These are phyloP conservation scores for Halesus radiatus DNA, from an alignment of 1,140 invertebrate genomes.

Conservation along the genomic window DNA sequence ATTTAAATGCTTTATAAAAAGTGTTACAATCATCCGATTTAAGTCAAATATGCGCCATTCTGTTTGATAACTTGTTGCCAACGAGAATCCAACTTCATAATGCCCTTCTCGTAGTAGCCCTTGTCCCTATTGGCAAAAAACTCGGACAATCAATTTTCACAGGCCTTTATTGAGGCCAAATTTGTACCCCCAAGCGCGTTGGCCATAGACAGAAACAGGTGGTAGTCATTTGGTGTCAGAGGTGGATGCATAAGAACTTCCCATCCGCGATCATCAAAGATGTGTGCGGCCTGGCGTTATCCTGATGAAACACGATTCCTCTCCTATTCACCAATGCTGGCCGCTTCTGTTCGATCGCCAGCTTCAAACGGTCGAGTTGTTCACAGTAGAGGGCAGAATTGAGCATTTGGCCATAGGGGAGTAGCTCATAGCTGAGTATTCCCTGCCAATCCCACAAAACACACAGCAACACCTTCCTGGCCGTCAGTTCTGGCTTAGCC, in stretches of 20 bases:
- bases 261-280: no score
- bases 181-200: no score
- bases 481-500: constrained; percentile 11
- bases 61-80: not conserved
- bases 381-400: constrained; percentile 26
- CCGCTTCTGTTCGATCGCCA: constrained; percentile 17
- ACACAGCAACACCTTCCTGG: constrained; percentile 19
- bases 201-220: no score
- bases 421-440: not conserved
- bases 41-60: constrained; percentile 16
- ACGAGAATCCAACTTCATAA: constrained; percentile 9
- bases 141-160: constrained; percentile 14
- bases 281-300: not conserved
- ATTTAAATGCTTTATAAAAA: constrained; percentile 23
- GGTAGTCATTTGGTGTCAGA: no score
- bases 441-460: constrained; percentile 20
- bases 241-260: no score
- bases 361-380: constrained; percentile 14
- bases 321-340: constrained; percentile 20
- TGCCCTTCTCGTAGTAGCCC: not conserved
- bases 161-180: not conserved
- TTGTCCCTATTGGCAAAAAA: constrained; percentile 21
- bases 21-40: constrained; percentile 25
- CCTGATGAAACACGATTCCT: constrained; percentile 11
- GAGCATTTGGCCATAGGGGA: constrained; percentile 14